Base-by-base conservation (phyloP, 2,797 vertebrate species). In the Otolemur crassicaudatus region DNA sequence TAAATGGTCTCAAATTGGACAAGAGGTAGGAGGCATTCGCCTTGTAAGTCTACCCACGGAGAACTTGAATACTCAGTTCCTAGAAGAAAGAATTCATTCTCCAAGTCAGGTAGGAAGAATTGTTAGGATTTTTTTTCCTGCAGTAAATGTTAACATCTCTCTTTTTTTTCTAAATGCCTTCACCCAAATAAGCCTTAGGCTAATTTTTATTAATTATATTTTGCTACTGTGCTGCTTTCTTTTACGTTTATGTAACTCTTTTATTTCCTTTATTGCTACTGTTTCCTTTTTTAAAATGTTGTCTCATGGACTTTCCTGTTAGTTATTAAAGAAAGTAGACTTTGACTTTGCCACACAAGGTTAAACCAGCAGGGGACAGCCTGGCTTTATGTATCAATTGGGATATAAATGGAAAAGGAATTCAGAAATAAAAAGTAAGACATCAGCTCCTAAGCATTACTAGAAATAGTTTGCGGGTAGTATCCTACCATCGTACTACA, bases 311-410 rank as follows among this genome's bases (percentile, higher is more conserved):
- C 73, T 91, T 27, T 86, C 88, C 72, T 76, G 80, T 93, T 95
- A 94, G 85, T 81, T 85, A 69, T 82, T 93, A 94, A 77, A 96
- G 90, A 91, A 92, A 90, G 22, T 31, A 92, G 56, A 96, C 79
- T 88, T 95, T 89, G 86, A 82, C 58, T 95, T 95, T 94, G 77
- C n/a, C 31, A 40, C 53, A 73, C 40, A 79, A 93, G 25, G 86
- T 96, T 97, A 95, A 89, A 20, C 10, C 37, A 89, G 37, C 25
- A 89, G 80, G 37, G 79, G 67, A 96, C 49, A 86, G 11, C 17
- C 29, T 58, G 43, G 20, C 22, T 43, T 90, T 94, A 58, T 40
- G 31, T 49, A 72, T 77, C 76, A 92, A 46, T 90, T 81, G 5
- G 46, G 27, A 85, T 70, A 85, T 76, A 95, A 86, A 83, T 72